A percentile compares a stretch with the other conserved stretches of the same genome.
phyloP scores from a whole-genome alignment of 92 coral and sea anemone species.

The Micromussa lordhowensis region DNA sequence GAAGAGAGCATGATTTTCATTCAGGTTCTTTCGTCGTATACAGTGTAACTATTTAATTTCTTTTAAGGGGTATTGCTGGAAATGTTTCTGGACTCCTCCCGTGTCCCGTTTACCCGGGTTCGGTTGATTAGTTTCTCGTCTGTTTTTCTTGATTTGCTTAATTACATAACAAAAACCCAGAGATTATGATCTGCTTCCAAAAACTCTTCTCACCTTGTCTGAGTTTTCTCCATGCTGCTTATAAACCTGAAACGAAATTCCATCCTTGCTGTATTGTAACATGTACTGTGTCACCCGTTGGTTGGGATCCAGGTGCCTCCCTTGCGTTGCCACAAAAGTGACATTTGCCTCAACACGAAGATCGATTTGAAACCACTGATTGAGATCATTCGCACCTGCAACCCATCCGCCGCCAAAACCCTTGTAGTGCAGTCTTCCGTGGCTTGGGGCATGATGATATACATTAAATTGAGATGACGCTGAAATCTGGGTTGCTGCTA shows the following conservation, averaged over 20 bases:
- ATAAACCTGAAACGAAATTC: not conserved
- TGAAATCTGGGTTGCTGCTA: conserved; percentile 2
- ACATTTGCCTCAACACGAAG: too few species aligned
- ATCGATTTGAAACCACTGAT: too few species aligned
- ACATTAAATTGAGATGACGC: conserved; percentile 12
- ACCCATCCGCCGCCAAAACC: not conserved
- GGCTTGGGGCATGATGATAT: not conserved
- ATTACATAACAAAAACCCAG: too few species aligned
- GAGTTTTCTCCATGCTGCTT: not conserved
- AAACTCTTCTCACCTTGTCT: not conserved
- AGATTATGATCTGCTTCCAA: too few species aligned
- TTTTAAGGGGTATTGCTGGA: too few species aligned
- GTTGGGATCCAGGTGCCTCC: not conserved
- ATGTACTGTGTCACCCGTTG: conserved; percentile 5
- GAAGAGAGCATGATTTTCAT: too few species aligned
- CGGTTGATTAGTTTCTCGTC: too few species aligned
- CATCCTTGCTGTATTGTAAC: conserved; percentile 14
- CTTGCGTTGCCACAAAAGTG: not conserved
- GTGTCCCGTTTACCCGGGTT: too few species aligned
- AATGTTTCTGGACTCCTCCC: too few species aligned
- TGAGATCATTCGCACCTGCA: not conserved
- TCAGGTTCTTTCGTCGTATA: too few species aligned
- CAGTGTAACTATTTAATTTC: too few species aligned
- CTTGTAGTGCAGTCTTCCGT: conserved; percentile 6
- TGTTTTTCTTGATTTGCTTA: too few species aligned